Evolutionary conservation across 2,888 invertebrate species (phyloP).

Genomic region (Aleiodes alternator): DNA sequence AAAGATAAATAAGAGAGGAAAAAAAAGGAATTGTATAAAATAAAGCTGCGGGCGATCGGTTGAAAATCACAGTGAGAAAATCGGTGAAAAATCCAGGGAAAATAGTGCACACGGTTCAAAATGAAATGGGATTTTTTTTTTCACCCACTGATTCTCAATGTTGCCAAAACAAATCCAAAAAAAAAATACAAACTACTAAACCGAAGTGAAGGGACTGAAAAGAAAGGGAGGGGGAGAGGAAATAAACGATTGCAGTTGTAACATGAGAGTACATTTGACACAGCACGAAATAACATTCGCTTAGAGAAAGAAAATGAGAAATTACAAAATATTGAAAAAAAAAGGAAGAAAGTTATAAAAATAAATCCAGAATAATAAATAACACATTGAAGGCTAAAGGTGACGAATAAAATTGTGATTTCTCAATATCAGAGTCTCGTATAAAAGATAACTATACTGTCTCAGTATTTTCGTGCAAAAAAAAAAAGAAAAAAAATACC

Average conservation of each 20-base stretch:
- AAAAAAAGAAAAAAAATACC: neutral
- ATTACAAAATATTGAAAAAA: conserved; percentile 16
- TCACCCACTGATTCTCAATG: neutral
- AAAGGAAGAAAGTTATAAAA: neutral
- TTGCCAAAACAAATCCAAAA: too few species aligned
- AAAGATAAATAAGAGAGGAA: conserved; percentile 31
- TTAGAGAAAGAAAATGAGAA: too few species aligned
- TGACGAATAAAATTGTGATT: conserved; percentile 19
- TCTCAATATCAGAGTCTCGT: conserved; percentile 17
- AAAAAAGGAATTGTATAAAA: conserved; percentile 10
- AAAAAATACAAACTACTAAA: too few species aligned
- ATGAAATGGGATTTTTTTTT: conserved; percentile 16
- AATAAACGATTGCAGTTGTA: too few species aligned
- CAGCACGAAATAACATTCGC: too few species aligned
- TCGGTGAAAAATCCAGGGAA: conserved; percentile 50
- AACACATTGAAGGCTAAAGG: conserved; percentile 10
- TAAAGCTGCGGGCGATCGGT: conserved; percentile 38
- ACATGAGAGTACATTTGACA: too few species aligned
- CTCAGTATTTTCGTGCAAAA: neutral
- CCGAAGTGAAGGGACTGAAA: too few species aligned
- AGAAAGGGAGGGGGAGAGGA: too few species aligned
- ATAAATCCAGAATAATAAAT: conserved; percentile 8
- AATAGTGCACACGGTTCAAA: conserved; percentile 36
- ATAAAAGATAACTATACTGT: conserved; percentile 18
- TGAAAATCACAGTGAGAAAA: conserved; percentile 51